phyloP scores from a whole-genome alignment of 2,888 invertebrate genomes.

The Eupithecia pulchellata region DNA sequence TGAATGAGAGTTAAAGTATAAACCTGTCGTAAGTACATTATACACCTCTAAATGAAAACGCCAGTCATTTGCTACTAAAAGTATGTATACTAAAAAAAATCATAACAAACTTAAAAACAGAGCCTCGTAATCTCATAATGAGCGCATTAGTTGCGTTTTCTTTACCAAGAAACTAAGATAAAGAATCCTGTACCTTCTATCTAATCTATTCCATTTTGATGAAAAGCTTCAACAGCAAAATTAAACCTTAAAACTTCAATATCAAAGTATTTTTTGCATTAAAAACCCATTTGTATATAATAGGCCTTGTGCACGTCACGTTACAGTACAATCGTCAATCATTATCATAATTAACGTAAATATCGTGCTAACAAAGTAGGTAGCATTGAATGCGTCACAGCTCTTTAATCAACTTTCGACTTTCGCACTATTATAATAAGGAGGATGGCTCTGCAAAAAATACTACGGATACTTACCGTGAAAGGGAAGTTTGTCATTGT shows the following conservation, averaged over 20 bases:
- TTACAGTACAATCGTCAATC: conserved; percentile 44
- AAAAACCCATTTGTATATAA: conserved; percentile 1
- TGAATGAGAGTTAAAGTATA: background rate
- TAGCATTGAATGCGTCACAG: conserved; percentile 46
- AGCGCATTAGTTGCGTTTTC: background rate
- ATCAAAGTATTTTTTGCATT: conserved; percentile 9
- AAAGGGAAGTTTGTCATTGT: conserved; percentile 58
- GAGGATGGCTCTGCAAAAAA: conserved; percentile 36
- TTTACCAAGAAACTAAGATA: background rate
- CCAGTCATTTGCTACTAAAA: background rate
- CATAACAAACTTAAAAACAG: background rate
- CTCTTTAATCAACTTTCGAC: conserved; percentile 55
- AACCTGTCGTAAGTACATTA: background rate
- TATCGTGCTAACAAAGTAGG: conserved; percentile 46
- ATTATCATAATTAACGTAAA: conserved; percentile 53
- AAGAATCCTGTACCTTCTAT: conserved; percentile 5
- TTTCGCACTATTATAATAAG: conserved; percentile 50
- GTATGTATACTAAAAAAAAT: background rate
- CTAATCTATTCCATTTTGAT: background rate
- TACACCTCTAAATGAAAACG: background rate
- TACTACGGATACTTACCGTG: conserved; percentile 49
- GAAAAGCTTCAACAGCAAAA: background rate
- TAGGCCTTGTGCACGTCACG: conserved; percentile 17
- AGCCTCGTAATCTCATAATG: background rate
- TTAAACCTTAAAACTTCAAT: background rate